Conservation (phyloP, 1,140 invertebrate species). For the Ips nitidus region DNA sequence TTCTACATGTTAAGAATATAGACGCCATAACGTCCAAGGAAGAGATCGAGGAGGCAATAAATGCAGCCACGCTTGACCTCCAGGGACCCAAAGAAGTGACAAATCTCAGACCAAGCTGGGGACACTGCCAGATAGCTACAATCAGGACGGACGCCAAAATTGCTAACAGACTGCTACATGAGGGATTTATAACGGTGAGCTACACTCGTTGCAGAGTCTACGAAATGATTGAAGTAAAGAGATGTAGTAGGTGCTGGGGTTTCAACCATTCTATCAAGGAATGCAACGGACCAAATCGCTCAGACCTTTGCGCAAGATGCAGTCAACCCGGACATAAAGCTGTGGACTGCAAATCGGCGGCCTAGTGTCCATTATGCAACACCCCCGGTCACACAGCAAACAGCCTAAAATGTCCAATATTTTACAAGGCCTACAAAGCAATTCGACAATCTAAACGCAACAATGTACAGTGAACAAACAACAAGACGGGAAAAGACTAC, state of each 20-base stretch:
- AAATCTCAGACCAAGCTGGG: neutral
- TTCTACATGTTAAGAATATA: conserved; percentile 2
- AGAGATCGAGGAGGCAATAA: neutral
- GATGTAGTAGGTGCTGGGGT: neutral
- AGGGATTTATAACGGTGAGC: neutral
- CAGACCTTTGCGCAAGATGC: neutral
- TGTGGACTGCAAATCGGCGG: neutral
- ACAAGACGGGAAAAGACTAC: no score
- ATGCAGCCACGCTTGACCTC: neutral
- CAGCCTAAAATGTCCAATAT: no score
- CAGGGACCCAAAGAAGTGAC: neutral
- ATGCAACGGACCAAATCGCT: neutral
- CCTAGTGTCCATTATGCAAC: neutral
- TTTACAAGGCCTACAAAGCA: no score
- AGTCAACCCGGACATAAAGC: neutral
- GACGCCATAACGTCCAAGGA: neutral
- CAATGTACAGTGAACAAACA: no score
- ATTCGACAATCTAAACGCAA: no score
- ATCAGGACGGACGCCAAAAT: neutral
- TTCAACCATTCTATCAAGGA: neutral
- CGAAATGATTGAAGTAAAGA: neutral
- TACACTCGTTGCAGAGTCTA: neutral
- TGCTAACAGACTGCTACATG: neutral
- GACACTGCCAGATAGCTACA: neutral
- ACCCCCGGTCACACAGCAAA: neutral